Evolutionary conservation across 2,113 vertebrate species (phyloP).

Genomic region (Dromiciops gliroides): DNA sequence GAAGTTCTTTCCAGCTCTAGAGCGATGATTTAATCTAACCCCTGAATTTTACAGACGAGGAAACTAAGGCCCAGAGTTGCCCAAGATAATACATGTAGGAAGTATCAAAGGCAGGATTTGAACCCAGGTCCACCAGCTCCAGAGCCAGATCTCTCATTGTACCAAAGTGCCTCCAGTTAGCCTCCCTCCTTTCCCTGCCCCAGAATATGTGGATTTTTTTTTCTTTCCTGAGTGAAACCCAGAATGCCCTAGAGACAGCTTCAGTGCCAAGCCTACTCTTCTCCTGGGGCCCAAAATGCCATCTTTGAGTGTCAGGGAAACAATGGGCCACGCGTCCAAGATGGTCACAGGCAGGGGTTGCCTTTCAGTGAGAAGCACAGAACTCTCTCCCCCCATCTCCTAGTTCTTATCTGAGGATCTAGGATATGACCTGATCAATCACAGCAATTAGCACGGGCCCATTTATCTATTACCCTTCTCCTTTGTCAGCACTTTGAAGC

Average conservation of each 20-base stretch:
- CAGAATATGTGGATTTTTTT: not conserved
- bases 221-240: not conserved
- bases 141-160: not conserved
- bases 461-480: constrained; percentile 76
- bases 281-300: not conserved
- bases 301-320: not conserved
- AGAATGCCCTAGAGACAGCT: not conserved
- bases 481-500: constrained; percentile 77
- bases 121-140: not conserved
- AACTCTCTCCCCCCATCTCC: not conserved
- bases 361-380: not conserved
- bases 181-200: not conserved
- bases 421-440: constrained; percentile 52
- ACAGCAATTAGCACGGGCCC: constrained; percentile 63
- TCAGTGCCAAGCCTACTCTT: not conserved
- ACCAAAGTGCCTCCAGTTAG: not conserved
- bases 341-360: not conserved
- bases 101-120: not conserved
- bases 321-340: not conserved
- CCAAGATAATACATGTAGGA: not conserved
- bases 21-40: not conserved
- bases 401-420: not conserved
- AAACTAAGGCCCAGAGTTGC: not conserved
- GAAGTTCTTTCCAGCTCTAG: not conserved
- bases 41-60: not conserved